Conservation (phyloP, 1,140 invertebrate species). For the Paraescarpia echinospica region DNA sequence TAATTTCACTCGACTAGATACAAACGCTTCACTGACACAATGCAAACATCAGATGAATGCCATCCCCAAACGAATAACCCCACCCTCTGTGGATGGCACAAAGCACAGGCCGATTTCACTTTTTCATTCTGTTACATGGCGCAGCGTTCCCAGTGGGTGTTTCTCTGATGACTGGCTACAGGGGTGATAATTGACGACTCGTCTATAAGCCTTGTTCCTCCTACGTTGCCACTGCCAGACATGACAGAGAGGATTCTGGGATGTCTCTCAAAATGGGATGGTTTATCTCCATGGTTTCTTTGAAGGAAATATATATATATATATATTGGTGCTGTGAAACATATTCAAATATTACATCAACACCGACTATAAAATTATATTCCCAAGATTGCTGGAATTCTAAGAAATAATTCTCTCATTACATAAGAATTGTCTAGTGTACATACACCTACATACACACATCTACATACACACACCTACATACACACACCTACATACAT, state of each 20-base stretch:
- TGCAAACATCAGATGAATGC: not conserved
- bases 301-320: too few species aligned
- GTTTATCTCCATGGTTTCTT: too few species aligned
- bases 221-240: not conserved
- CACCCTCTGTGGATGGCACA: not conserved
- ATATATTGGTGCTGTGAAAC: not conserved
- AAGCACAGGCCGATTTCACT: not conserved
- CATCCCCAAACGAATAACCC: not conserved
- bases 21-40: slow-evolving; percentile 16
- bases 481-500: not conserved
- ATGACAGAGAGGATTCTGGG: too few species aligned
- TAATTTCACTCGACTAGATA: not conserved
- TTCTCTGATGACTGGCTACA: not conserved
- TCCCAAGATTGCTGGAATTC: not conserved
- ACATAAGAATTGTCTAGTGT: not conserved
- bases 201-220: not conserved
- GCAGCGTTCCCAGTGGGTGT: not conserved
- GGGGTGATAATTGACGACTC: not conserved
- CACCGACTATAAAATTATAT: not conserved
- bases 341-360: not conserved
- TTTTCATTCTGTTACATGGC: not conserved
- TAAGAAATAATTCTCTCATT: not conserved
- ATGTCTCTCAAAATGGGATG: too few species aligned
- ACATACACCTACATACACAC: not conserved
- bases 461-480: not conserved